Percentiles rank a stretch among this genome's conserved stretches.
These are phyloP conservation scores for Paguma larvata DNA, from an alignment of 2,797 vertebrate species.

Conservation along the genomic window DNA sequence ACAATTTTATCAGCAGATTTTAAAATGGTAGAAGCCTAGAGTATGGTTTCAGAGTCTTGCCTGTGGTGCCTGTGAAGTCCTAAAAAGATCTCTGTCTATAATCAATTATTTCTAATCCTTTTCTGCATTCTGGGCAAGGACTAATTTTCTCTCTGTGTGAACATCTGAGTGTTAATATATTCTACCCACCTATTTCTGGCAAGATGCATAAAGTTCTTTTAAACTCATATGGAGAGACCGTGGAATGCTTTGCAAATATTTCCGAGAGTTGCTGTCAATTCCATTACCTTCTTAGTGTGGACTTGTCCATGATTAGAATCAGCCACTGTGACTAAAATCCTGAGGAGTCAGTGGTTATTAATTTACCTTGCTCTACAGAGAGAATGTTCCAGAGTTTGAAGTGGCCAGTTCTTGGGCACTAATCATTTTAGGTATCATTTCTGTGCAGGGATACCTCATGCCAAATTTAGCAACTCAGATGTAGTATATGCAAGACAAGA, in stretches of 20 bases:
- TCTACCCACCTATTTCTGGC: not conserved
- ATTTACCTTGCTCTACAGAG: not conserved
- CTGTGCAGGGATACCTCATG: not conserved
- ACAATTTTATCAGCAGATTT: slow-evolving; percentile 28
- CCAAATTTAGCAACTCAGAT: not conserved
- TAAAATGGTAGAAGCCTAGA: not conserved
- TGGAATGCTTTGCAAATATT: not conserved
- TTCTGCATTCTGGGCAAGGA: not conserved
- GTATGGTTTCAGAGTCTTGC: not conserved
- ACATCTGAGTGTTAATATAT: not conserved
- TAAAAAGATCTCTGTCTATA: not conserved
- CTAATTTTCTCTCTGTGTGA: not conserved
- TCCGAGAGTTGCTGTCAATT: not conserved
- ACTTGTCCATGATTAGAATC: not conserved
- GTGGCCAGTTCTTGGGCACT: not conserved
- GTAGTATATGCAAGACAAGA: not conserved
- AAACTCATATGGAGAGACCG: not conserved
- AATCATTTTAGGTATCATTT: not conserved
- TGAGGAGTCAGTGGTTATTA: not conserved
- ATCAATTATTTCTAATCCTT: not conserved
- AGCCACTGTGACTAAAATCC: not conserved
- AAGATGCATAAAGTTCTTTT: not conserved
- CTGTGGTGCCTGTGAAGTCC: not conserved
- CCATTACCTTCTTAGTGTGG: not conserved
- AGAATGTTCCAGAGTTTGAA: not conserved